Conservation (phyloP, 2,888 invertebrate species). For the Melinaea menophilus region DNA sequence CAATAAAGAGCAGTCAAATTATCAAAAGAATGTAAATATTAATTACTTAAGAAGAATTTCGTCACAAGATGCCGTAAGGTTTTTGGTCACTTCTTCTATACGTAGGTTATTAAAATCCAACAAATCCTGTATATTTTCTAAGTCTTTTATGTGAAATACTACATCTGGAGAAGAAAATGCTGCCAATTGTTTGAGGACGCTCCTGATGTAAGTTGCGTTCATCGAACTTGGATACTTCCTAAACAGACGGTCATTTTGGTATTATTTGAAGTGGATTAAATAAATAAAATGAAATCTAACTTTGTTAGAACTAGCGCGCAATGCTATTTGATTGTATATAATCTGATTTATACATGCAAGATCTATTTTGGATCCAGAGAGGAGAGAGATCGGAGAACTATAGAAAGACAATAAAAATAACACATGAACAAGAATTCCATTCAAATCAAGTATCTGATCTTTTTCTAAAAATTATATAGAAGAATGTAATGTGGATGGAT, state of each 20-base stretch:
- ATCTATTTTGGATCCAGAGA: too few species aligned
- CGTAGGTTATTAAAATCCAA: constrained; percentile 46
- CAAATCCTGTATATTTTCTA: constrained; percentile 43
- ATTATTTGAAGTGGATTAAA: too few species aligned
- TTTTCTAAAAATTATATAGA: too few species aligned
- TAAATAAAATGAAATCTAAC: too few species aligned
- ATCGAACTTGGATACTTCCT: constrained; percentile 46
- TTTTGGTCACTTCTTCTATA: constrained; percentile 40
- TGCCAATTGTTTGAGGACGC: constrained; percentile 44
- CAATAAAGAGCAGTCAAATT: constrained; percentile 5
- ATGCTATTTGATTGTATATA: too few species aligned
- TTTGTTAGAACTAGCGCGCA: too few species aligned
- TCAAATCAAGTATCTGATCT: too few species aligned
- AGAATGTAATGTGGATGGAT: too few species aligned
- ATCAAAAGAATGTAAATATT: background rate
- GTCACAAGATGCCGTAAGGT: constrained; percentile 48
- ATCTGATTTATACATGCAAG: too few species aligned
- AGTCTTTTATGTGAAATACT: constrained; percentile 35
- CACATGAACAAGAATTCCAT: too few species aligned
- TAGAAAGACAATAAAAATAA: too few species aligned
- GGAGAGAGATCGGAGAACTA: too few species aligned
- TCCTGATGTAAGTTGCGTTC: constrained; percentile 38
- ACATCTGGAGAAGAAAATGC: constrained; percentile 52
- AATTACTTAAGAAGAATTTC: constrained; percentile 50
- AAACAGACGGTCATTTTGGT: constrained; percentile 21